Percentiles rank a stretch among this genome's conserved stretches.
These are phyloP conservation scores for Halcyon badia DNA, from an alignment of 2,797 vertebrate species.

Conservation along the genomic window DNA sequence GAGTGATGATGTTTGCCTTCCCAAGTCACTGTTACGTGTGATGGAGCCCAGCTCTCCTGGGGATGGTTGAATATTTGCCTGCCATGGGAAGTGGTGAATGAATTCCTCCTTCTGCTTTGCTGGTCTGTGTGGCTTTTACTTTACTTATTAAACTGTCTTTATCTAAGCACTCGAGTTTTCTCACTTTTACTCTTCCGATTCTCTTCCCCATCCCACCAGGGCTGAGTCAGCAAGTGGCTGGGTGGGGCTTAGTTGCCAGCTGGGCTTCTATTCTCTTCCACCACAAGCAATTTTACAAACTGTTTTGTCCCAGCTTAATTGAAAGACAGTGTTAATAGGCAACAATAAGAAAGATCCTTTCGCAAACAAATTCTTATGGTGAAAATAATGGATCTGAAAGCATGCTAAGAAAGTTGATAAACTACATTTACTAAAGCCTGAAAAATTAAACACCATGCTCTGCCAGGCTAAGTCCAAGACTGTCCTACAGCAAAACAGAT, in stretches of 20 bases:
- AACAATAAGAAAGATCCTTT: background rate
- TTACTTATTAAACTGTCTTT: too few species aligned
- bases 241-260: background rate
- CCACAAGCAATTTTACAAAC: background rate
- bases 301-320: background rate
- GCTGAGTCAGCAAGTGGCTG: background rate
- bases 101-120: too few species aligned
- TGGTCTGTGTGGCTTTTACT: too few species aligned
- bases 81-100: too few species aligned
- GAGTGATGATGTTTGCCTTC: too few species aligned
- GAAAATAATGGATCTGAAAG: conserved; percentile 1
- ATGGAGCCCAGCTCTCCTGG: too few species aligned
- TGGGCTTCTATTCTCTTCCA: background rate
- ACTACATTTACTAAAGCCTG: background rate
- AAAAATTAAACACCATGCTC: conserved; percentile 10
- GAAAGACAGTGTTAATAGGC: background rate
- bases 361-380: background rate
- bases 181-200: too few species aligned
- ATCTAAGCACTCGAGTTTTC: too few species aligned
- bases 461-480: background rate
- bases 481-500: background rate
- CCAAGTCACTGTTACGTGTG: too few species aligned
- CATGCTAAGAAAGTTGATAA: background rate
- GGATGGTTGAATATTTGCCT: too few species aligned
- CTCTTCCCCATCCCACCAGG: too few species aligned